These are phyloP conservation scores for Drosophila testacea DNA, from an alignment of 2,888 invertebrate species.

Conservation along the genomic window DNA sequence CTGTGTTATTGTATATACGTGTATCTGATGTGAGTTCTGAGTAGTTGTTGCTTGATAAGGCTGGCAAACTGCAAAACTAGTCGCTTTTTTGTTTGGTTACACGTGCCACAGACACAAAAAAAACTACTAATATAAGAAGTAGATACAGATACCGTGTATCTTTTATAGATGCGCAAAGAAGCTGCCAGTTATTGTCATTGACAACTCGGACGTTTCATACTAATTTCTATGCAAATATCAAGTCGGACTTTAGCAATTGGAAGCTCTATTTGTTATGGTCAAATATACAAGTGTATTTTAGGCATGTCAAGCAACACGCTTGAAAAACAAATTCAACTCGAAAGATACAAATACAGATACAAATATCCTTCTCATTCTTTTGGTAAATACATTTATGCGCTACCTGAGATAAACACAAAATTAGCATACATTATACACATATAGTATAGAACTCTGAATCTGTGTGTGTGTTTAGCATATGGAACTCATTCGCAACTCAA, in stretches of 20 bases:
- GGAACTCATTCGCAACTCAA: background rate
- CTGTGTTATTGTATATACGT: background rate
- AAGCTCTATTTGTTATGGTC: slow-evolving; percentile 44
- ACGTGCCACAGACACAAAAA: slow-evolving; percentile 27
- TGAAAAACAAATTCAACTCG: too few species aligned
- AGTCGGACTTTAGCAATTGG: slow-evolving; percentile 21
- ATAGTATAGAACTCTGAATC: background rate
- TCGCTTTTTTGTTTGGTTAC: slow-evolving; percentile 24
- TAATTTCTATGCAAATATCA: slow-evolving; percentile 46
- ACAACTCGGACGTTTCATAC: slow-evolving; percentile 12
- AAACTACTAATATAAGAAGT: background rate
- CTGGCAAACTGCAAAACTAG: slow-evolving; percentile 15
- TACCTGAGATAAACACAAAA: slow-evolving; percentile 30
- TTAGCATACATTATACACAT: slow-evolving; percentile 32
- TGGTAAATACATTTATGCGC: slow-evolving; percentile 4
- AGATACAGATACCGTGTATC: slow-evolving; percentile 9
- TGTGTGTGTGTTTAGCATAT: slow-evolving; percentile 8
- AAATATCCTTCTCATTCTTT: background rate
- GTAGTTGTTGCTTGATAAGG: slow-evolving; percentile 34
- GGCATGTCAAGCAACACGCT: slow-evolving; percentile 2
- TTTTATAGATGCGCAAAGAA: background rate
- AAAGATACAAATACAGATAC: slow-evolving; percentile 14
- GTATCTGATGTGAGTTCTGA: slow-evolving; percentile 4
- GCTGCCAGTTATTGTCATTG: background rate
- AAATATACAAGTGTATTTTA: slow-evolving; percentile 37